phyloP scores from a whole-genome alignment of 2,888 invertebrate species.

The Lasioglossum leucozonium region DNA sequence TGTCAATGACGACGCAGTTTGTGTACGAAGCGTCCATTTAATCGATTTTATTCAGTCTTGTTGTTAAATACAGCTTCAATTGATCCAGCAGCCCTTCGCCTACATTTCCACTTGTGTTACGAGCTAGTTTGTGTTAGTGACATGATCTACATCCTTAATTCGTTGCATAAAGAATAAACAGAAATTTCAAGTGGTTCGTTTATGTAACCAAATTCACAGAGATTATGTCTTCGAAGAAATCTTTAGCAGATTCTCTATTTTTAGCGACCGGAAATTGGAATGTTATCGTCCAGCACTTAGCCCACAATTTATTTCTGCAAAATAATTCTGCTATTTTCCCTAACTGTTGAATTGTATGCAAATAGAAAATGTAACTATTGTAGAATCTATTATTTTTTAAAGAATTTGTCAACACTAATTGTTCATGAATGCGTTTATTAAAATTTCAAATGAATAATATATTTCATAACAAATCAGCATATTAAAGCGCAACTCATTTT shows the following conservation, averaged over 20 bases:
- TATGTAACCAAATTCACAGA: background rate
- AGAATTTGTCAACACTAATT: background rate
- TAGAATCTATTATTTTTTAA: too few species aligned
- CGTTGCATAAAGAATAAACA: background rate
- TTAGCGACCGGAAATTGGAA: background rate
- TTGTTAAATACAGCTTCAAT: background rate
- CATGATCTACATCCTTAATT: slow-evolving; percentile 10
- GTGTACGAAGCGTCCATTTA: background rate
- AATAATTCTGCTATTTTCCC: background rate
- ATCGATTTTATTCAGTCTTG: background rate
- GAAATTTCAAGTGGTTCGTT: background rate
- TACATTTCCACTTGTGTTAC: slow-evolving; percentile 8
- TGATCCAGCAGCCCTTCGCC: slow-evolving; percentile 4
- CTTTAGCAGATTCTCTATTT: background rate
- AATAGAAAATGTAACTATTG: too few species aligned
- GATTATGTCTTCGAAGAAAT: background rate
- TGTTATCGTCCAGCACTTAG: background rate
- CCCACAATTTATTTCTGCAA: background rate
- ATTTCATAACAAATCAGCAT: too few species aligned
- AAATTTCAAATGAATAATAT: background rate
- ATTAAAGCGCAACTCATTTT: too few species aligned
- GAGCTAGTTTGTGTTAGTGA: background rate
- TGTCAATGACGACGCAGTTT: background rate
- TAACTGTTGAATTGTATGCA: background rate
- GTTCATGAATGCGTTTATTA: background rate